These are phyloP conservation scores for Caranx ignobilis DNA, from an alignment of 2,113 vertebrate genomes.

Conservation along the genomic window DNA sequence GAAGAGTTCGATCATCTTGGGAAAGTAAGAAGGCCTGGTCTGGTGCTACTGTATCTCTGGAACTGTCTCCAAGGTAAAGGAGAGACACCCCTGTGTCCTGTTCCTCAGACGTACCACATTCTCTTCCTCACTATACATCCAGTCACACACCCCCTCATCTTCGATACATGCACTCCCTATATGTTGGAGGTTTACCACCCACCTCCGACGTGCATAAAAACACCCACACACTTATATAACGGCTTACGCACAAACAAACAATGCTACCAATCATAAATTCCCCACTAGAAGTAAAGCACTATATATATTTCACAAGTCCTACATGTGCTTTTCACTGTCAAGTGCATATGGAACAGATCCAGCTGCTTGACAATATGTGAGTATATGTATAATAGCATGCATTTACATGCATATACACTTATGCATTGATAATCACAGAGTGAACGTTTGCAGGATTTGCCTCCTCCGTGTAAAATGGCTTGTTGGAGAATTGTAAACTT, in stretches of 20 bases:
- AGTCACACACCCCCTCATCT: not conserved
- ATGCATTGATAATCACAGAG: constrained; percentile 14
- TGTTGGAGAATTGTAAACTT: constrained; percentile 15
- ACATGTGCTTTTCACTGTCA: not conserved
- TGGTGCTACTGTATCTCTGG: too few relatives aligned
- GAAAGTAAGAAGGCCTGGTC: too few relatives aligned
- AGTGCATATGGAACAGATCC: not conserved
- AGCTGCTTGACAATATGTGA: not conserved
- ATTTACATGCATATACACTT: not conserved
- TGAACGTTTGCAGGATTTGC: constrained; percentile 28
- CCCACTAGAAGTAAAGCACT: not conserved
- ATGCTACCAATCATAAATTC: not conserved
- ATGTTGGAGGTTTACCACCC: not conserved
- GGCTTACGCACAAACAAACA: not conserved
- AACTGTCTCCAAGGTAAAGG: too few relatives aligned
- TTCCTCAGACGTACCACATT: not conserved
- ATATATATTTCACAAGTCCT: not conserved
- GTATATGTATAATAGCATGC: not conserved
- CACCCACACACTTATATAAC: not conserved
- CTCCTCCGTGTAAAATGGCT: constrained; percentile 16
- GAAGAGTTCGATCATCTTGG: too few relatives aligned
- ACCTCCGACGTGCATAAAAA: not conserved
- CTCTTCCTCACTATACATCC: not conserved
- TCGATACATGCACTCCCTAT: not conserved
- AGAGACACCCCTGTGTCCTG: not conserved